Conservation (phyloP, 1,140 invertebrate species). For the Gryon sp. region DNA sequence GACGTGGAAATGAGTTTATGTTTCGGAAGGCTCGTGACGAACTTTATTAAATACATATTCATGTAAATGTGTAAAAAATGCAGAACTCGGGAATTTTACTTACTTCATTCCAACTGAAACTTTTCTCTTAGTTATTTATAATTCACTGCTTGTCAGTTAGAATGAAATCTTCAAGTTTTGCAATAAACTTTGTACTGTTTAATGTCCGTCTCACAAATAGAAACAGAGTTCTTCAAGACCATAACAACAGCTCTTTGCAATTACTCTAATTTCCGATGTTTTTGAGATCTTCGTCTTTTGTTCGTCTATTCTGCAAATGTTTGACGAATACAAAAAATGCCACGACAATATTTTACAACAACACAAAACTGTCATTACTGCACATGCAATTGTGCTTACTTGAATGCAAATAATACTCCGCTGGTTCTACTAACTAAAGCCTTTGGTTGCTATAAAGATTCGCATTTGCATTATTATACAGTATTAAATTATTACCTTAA, state of each 20-base stretch:
- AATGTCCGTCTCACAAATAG: conserved; percentile 31
- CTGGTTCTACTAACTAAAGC: not conserved
- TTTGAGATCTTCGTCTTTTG: conserved; percentile 27
- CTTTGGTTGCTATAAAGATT: too few relatives aligned
- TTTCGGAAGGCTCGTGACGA: not conserved
- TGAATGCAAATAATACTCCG: conserved; percentile 3
- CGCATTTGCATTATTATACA: conserved; percentile 24
- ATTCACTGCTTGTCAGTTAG: not conserved
- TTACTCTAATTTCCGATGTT: conserved; percentile 46
- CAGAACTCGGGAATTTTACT: not conserved
- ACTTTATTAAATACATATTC: conserved; percentile 2
- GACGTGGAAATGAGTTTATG: not conserved
- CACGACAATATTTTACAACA: conserved; percentile 5
- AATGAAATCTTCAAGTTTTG: conserved; percentile 16
- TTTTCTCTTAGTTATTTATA: not conserved
- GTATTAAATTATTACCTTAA: conserved; percentile 2
- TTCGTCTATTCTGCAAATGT: conserved; percentile 8
- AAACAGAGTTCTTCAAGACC: conserved; percentile 18
- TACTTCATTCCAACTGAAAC: conserved; percentile 1
- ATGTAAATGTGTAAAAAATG: not conserved
- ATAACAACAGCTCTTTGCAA: conserved; percentile 41
- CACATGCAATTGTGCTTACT: conserved; percentile 18
- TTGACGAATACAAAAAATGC: conserved; percentile 2
- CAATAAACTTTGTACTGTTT: conserved; percentile 32
- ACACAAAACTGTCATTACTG: conserved; percentile 18